phyloP scores from a whole-genome alignment of 2,113 vertebrate genomes.

The Trochalopteron elliotii region DNA sequence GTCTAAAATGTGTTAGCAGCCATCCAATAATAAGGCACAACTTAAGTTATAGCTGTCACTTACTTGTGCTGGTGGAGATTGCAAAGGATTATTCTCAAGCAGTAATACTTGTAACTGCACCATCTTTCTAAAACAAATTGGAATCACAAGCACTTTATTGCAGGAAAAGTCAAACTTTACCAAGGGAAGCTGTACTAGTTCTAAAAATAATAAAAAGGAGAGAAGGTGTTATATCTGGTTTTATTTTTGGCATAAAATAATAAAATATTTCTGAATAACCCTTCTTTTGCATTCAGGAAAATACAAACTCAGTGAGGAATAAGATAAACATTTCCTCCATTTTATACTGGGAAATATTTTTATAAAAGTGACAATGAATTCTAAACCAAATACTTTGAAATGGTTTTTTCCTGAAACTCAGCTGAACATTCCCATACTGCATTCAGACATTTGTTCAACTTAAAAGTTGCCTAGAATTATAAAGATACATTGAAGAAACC shows the following conservation, averaged over 20 bases:
- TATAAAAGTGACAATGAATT: background rate
- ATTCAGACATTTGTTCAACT: background rate
- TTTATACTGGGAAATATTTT: background rate
- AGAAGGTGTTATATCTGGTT: background rate
- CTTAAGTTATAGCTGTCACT: background rate
- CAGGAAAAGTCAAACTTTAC: conserved; percentile 97
- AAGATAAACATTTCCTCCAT: background rate
- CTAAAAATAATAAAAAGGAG: conserved; percentile 68
- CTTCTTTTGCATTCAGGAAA: background rate
- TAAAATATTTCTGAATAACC: background rate
- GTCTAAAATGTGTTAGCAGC: background rate
- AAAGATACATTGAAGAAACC: background rate
- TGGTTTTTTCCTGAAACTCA: background rate
- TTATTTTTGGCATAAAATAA: background rate
- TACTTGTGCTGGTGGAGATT: conserved; percentile 95
- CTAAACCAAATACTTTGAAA: background rate
- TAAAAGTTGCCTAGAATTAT: background rate
- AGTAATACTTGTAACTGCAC: conserved; percentile 87
- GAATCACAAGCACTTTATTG: conserved; percentile 94
- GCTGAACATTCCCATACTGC: background rate
- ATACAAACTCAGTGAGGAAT: background rate
- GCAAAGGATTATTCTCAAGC: conserved; percentile 94
- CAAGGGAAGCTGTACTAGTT: conserved; percentile 90
- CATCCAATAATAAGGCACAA: background rate
- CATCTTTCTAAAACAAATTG: conserved; percentile 93